Evolutionary conservation across 2,797 vertebrate genomes (phyloP), one percentile per base, ranked within the genome.

Genomic region (Pterois miles): DNA sequence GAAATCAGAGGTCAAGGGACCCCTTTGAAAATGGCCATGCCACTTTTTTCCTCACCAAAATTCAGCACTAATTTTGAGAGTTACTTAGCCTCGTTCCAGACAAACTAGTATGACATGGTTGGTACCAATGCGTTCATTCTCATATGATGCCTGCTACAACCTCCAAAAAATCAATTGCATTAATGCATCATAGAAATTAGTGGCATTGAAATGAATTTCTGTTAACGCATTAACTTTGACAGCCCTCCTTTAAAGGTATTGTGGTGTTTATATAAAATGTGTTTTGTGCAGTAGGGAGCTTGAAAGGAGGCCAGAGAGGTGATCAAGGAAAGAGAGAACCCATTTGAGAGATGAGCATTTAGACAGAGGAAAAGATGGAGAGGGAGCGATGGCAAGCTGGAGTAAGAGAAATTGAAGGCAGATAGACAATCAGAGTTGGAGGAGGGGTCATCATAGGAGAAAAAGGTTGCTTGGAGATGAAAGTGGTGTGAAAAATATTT

Each of bases 381-480:
- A 67, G 43, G 62, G 64, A 71, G 76, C 68, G 80, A 71, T 76
- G 40, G 58, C 60, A 52, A 66, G 63, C 54, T 57, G 71, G 36
- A 65, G 75, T 52, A 18, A 74, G 84, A 78, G 68, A 81, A 89
- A 88, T 74, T 80, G 79, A 86, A 86, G 70, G 68, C 11, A 65
- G 83, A 65, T 64, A 67, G 82, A 89, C 83, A 85, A 91, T 92
- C 85, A 83, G 74, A 81, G 75, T 22, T 71, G 78, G 79, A 83
- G 76, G 69, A 86, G 80, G 86, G 78, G 56, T 79, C 50, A 20
- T 73, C 71, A 75, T 65, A 46, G 76, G 65, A 67, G 77, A 33
- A 53, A 75, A 84, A 81, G 73, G 80, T 67, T 67, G 60, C 53
- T 67, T 20, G 3, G 34, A 84, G 80, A 86, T 86, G 64, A 86